Evolutionary conservation across 2,888 invertebrate species (phyloP), one percentile per base, ranked within the genome.

Genomic region (Cactoblastis cactorum): DNA sequence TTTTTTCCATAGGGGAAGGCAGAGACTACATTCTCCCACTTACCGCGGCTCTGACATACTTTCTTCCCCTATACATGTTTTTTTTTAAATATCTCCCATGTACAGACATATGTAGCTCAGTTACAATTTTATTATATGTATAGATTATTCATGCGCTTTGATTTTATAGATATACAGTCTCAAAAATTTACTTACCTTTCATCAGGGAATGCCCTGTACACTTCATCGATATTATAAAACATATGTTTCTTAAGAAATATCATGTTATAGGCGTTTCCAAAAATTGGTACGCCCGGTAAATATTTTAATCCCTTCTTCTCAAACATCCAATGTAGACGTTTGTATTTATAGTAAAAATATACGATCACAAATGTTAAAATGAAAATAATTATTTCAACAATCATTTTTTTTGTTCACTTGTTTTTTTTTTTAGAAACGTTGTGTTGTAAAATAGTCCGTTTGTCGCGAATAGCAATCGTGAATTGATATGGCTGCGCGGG

Each of bases 221-320:
- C 56, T 0, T 34, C 52, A 15, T 60, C 59, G 1, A 66, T 12
- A 18, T 61, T 62, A 0, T 62, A 56, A 38, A 61, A 41, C 0
- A 58, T 0, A 28, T 67, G 67, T 18, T 39, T 54, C 9, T 48
- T 53, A 17, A 51, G 11, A 6, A 63, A 46, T 0, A 54, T 53
- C 45, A 55, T 59, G 1, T 45, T 39, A 1, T 59, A 50, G 0
- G 54, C 45, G 19, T 68, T 66, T 0, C 66, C 63, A 8, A 67
- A 65, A 4, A 68, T 12, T 0, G 68, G 67, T 0, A 61, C 28
- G 0, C 66, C 68, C 0, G 59, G 61, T 0, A 65, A n/a, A 41
- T 65, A 76, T 28, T 74, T 80, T 0, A 81, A 53, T 0, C 69
- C 76, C 0, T 55, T 62, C 4, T 64, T 58, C 1, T 65, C 58